Evolutionary conservation across 2,797 vertebrate genomes (phyloP).

Genomic region (Tiaroga cobitis): DNA sequence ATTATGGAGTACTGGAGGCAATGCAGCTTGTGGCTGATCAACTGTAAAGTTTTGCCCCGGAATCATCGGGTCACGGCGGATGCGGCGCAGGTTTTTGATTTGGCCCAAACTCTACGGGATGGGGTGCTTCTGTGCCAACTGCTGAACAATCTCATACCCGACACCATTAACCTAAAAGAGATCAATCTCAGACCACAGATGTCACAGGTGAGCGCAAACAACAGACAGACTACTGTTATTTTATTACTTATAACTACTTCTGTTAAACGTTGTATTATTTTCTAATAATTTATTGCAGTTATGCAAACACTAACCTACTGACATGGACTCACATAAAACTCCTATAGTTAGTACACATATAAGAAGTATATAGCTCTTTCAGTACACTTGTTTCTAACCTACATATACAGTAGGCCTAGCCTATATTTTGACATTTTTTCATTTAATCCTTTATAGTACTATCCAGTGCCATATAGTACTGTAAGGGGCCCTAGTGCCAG

Average conservation of each 20-base stretch:
- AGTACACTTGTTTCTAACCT: not conserved
- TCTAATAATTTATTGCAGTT: not conserved
- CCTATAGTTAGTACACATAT: not conserved
- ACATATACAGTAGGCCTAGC: not conserved
- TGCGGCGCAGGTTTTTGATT: conserved; percentile 92
- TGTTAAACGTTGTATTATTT: not conserved
- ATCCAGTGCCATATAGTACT: not conserved
- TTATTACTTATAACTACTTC: not conserved
- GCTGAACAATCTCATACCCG: conserved; percentile 90
- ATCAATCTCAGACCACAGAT: conserved; percentile 96
- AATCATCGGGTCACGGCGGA: conserved; percentile 94
- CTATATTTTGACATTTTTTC: not conserved
- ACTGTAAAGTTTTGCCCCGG: conserved; percentile 90
- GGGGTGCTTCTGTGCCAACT: conserved; percentile 95
- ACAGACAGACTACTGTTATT: not conserved
- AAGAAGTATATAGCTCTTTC: not conserved
- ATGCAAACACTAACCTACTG: not conserved
- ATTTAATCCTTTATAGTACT: conserved; percentile 20
- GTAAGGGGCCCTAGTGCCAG: not conserved
- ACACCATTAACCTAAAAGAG: conserved; percentile 92
- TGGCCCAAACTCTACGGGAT: conserved; percentile 95
- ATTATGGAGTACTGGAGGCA: conserved; percentile 95
- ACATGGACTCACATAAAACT: not conserved
- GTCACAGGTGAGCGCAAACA: conserved; percentile 86
- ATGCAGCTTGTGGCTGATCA: conserved; percentile 92